Percentiles rank a stretch among this genome's conserved stretches.
Evolutionary conservation across 2,888 invertebrate genomes (phyloP).

Genomic region (Entomobrya multifasciata): DNA sequence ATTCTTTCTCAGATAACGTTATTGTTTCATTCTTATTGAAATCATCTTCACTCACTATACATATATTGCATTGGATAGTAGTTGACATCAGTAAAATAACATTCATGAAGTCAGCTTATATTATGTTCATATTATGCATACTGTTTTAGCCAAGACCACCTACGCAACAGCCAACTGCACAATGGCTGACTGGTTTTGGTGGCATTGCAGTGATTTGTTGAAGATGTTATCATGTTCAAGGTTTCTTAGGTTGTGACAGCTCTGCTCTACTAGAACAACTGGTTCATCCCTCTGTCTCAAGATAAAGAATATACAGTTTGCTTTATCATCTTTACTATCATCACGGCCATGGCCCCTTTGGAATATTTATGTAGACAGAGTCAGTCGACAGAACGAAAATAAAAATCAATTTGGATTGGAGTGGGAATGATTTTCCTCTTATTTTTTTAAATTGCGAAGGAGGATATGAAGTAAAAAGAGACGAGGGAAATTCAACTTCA

Average conservation of each 20-base stretch:
- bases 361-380: slow-evolving; percentile 12
- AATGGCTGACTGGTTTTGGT: no score
- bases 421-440: slow-evolving; percentile 25
- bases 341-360: background rate
- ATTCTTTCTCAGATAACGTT: no score
- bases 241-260: background rate
- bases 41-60: background rate
- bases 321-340: background rate
- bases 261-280: background rate
- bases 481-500: slow-evolving; percentile 48
- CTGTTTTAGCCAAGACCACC: no score
- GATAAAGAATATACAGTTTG: background rate
- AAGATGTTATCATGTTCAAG: no score
- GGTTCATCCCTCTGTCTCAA: background rate
- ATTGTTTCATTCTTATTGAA: no score
- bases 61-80: background rate
- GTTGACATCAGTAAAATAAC: background rate
- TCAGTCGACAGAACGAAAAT: slow-evolving; percentile 31
- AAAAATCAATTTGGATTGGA: slow-evolving; percentile 57
- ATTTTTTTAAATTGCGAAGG: slow-evolving; percentile 35
- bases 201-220: background rate
- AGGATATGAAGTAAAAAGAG: no score
- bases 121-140: background rate
- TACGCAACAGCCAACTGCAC: no score
- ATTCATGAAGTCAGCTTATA: background rate